phyloP scores from a whole-genome alignment of 2,888 invertebrate species.

The Phyto melanocephala region DNA sequence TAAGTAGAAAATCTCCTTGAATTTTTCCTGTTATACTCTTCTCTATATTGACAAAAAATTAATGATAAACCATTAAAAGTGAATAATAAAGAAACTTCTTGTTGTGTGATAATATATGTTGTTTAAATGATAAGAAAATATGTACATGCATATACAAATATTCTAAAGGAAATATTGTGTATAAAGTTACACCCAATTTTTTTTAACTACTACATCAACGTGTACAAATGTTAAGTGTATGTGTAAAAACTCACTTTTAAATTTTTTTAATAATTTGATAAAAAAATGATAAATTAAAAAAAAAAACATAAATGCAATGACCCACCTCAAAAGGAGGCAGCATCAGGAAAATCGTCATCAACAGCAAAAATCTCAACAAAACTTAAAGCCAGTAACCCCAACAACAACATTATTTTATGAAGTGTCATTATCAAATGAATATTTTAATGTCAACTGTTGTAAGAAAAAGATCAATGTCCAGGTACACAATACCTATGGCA shows the following conservation, averaged over 20 bases:
- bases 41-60: not conserved
- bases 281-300: no score
- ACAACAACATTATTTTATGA: constrained; percentile 41
- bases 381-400: not conserved
- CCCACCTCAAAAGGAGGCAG: constrained; percentile 61
- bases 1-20: constrained; percentile 26
- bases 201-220: constrained; percentile 1
- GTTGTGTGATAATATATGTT: not conserved
- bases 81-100: not conserved
- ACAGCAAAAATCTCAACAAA: constrained; percentile 16
- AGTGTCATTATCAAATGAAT: constrained; percentile 57
- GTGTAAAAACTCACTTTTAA: no score
- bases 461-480: constrained; percentile 50
- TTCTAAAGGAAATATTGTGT: not conserved
- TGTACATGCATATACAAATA: not conserved
- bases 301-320: constrained; percentile 36
- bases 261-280: no score
- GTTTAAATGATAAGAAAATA: not conserved
- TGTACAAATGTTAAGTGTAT: no score
- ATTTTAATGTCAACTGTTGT: constrained; percentile 62
- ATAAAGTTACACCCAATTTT: constrained; percentile 34
- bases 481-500: not conserved
- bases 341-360: constrained; percentile 6
- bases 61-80: constrained; percentile 27
- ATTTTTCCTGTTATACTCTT: not conserved